Evolutionary conservation across 2,113 vertebrate species (phyloP).

Genomic region (Microcebus tavaratra): DNA sequence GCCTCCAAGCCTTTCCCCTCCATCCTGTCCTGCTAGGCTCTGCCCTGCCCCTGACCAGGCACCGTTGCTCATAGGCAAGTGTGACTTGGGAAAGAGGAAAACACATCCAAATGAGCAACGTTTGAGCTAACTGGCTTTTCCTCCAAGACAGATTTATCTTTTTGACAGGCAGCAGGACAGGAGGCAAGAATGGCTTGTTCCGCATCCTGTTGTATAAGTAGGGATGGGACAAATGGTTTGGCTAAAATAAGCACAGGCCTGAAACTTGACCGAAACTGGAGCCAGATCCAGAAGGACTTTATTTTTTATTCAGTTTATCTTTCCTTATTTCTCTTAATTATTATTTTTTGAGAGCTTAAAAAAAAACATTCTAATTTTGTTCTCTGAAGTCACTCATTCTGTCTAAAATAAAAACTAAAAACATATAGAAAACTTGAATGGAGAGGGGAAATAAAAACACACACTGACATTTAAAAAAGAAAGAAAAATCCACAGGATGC

Average conservation of each 20-base stretch:
- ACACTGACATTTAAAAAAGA: not conserved
- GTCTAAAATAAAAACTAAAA: not conserved
- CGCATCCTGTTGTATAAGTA: slow-evolving; percentile 55
- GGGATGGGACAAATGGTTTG: slow-evolving; percentile 47
- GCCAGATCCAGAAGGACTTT: not conserved
- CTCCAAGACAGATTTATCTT: slow-evolving; percentile 26
- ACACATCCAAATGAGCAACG: not conserved
- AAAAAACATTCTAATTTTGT: not conserved
- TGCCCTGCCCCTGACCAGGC: not conserved
- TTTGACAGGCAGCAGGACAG: not conserved
- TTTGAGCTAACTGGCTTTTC: not conserved
- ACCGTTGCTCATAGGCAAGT: fast-evolving
- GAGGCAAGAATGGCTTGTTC: not conserved
- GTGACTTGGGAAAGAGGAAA: not conserved
- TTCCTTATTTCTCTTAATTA: not conserved
- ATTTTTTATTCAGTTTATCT: not conserved
- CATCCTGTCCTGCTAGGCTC: not conserved
- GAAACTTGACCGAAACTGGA: not conserved
- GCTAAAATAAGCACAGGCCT: slow-evolving; percentile 53
- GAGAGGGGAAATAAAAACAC: not conserved
- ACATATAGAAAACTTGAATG: not conserved
- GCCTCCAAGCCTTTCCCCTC: fast-evolving
- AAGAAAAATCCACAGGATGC: not conserved
- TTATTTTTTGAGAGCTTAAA: slow-evolving; percentile 21
- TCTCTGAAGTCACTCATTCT: not conserved